Evolutionary conservation across 1,140 invertebrate genomes (phyloP).

Genomic region (Vanessa tameamea): DNA sequence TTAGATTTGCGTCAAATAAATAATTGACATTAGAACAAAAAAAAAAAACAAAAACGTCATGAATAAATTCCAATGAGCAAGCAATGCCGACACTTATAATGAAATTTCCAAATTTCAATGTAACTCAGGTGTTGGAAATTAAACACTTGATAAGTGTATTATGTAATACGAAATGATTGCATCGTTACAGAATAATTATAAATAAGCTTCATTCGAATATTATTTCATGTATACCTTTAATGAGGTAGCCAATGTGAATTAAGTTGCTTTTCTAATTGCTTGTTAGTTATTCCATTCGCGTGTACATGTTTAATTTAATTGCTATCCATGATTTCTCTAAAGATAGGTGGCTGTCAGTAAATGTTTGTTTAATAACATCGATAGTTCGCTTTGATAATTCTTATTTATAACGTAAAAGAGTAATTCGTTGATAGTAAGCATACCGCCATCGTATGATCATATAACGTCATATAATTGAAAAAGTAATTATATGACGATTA

Average conservation of each 20-base stretch:
- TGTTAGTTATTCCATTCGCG: conserved; percentile 8
- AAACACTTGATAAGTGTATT: conserved; percentile 13
- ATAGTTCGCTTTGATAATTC: neutral
- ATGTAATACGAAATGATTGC: conserved; percentile 7
- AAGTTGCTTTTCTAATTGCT: conserved; percentile 14
- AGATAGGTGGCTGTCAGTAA: neutral
- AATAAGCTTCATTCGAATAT: conserved; percentile 10
- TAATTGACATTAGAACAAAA: neutral
- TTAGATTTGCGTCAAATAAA: neutral
- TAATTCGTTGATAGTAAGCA: neutral
- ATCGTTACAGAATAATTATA: neutral
- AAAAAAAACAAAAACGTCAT: neutral
- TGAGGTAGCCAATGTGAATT: conserved; percentile 4
- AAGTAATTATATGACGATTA: no score
- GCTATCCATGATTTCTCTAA: neutral
- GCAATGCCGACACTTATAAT: neutral
- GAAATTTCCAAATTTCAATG: neutral
- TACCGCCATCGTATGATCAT: no score
- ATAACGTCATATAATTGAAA: no score
- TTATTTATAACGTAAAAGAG: neutral
- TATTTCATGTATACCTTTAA: conserved; percentile 22
- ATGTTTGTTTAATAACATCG: neutral
- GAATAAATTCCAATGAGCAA: neutral
- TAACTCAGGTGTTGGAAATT: neutral
- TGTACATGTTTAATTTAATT: neutral